Evolutionary conservation across 2,113 vertebrate genomes (phyloP).

Genomic region (Seriola rivoliana): DNA sequence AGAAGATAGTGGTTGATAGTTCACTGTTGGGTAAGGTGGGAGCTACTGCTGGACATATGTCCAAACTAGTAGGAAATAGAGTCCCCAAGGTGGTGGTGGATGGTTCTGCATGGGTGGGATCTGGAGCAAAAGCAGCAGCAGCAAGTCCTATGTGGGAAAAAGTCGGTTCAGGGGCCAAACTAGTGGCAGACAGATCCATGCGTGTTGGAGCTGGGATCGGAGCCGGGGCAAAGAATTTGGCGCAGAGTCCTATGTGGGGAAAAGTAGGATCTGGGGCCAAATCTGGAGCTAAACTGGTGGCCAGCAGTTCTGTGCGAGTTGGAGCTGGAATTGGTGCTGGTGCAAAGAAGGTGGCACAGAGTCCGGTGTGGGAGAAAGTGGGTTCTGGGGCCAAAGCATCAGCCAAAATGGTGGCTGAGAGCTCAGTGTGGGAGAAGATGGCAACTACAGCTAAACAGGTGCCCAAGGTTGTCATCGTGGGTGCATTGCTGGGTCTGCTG

Average conservation of each 20-base stretch:
- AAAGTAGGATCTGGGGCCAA: constrained; percentile 70
- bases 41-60: constrained; percentile 56
- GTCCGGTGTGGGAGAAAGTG: constrained; percentile 72
- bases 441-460: constrained; percentile 57
- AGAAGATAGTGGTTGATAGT: constrained; percentile 69
- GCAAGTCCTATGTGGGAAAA: constrained; percentile 71
- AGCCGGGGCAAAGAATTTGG: constrained; percentile 64
- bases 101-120: constrained; percentile 68
- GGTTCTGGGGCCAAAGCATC: constrained; percentile 70
- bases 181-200: constrained; percentile 57
- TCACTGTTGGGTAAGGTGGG: constrained; percentile 71
- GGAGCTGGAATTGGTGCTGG: constrained; percentile 61
- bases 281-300: constrained; percentile 70
- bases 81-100: constrained; percentile 70
- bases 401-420: constrained; percentile 74
- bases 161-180: constrained; percentile 68
- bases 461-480: constrained; percentile 70
- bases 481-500: constrained; percentile 79
- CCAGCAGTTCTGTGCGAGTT: constrained; percentile 48
- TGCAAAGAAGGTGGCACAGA: constrained; percentile 71
- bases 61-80: constrained; percentile 65
- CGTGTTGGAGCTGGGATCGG: constrained; percentile 59
- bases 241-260: constrained; percentile 70
- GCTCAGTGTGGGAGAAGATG: constrained; percentile 74
- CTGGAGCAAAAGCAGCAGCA: constrained; percentile 65